Evolutionary conservation across 1,140 invertebrate genomes (phyloP), one percentile per base, ranked within the genome.

Genomic region (Ceratosolen solmsi): DNA sequence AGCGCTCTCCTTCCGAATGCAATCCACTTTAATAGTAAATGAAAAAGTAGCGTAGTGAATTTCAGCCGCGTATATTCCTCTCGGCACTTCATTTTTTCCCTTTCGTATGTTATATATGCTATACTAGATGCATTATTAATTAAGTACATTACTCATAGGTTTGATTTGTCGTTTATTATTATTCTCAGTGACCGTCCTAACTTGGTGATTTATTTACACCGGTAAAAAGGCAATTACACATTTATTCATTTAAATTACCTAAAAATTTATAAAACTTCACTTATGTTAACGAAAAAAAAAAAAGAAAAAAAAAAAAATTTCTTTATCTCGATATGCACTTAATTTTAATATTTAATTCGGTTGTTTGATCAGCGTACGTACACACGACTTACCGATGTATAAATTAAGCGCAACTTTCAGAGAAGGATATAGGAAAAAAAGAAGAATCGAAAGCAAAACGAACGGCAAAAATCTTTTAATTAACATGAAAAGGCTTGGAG

Each of bases 401-500:
- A 63, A 63, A 76, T 73, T 73, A 74, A 74, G 25, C 8, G 22
- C 17, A 71, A 49, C 41, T 71, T 46, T 0, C n/a, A 71, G 68
- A 22, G 33, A 1, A 65, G n/a, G 60, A 65, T 60, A 68, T 20
- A 15, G 30, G 1, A 38, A 70, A 58, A 17, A 58, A 41, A 41
- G 41, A 13, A 46, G 41, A 46, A 46, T 13, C 5, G 13, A 46
- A 46, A 46, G 41, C 41, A 38, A 30, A 27, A 41, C n/a, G 49
- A 3, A 30, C 0, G 2, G 1, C 1, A 60, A 38, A 54, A 54
- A 54, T 71, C 9, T 71, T 54, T 79, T 71, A 79, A 79, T 72
- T 72, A 58, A 60, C 65, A 79, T 79, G 78, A 79, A 79, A 79
- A 79, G 41, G 51, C 78, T 51, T 17, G 22, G 8, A 46, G 49